These are phyloP conservation scores for Gambusia yucatana DNA, from an alignment of 2,797 vertebrate genomes.

Conservation along the genomic window DNA sequence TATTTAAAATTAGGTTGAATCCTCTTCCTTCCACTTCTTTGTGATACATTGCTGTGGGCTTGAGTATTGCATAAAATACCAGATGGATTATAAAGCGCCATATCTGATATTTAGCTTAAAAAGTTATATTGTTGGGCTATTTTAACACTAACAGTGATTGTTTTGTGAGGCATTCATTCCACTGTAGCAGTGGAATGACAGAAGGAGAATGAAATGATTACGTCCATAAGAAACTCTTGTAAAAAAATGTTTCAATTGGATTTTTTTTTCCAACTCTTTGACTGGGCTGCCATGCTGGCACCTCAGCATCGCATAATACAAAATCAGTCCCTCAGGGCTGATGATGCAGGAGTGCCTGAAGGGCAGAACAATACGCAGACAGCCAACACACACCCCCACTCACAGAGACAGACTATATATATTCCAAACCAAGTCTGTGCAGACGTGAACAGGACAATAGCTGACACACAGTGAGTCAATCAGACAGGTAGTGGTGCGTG, in stretches of 20 bases:
- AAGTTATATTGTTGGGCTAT: conserved; percentile 1
- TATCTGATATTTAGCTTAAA: conserved; percentile 42
- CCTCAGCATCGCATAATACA: conserved; percentile 64
- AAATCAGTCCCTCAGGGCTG: conserved; percentile 54
- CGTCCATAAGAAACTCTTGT: conserved; percentile 18
- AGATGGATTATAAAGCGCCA: conserved; percentile 24
- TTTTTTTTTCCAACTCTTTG: conserved; percentile 41
- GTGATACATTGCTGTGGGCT: background rate
- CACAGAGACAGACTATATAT: background rate
- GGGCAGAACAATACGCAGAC: conserved; percentile 54
- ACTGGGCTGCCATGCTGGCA: conserved; percentile 53
- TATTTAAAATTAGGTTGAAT: background rate
- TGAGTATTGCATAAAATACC: background rate
- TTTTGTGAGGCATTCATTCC: conserved; percentile 39
- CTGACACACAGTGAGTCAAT: conserved; percentile 46
- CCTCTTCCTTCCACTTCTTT: background rate
- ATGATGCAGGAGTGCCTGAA: conserved; percentile 52
- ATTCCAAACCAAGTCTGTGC: conserved; percentile 38
- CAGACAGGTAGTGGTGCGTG: conserved; percentile 31
- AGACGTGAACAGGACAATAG: conserved; percentile 41
- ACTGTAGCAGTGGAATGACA: background rate
- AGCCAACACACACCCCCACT: conserved; percentile 32
- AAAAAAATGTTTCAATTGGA: conserved; percentile 44
- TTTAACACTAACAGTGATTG: conserved; percentile 6
- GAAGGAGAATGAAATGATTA: conserved; percentile 14